Base-by-base conservation (phyloP, 2,888 invertebrate genomes). In the Rugalucina vietnamica region DNA sequence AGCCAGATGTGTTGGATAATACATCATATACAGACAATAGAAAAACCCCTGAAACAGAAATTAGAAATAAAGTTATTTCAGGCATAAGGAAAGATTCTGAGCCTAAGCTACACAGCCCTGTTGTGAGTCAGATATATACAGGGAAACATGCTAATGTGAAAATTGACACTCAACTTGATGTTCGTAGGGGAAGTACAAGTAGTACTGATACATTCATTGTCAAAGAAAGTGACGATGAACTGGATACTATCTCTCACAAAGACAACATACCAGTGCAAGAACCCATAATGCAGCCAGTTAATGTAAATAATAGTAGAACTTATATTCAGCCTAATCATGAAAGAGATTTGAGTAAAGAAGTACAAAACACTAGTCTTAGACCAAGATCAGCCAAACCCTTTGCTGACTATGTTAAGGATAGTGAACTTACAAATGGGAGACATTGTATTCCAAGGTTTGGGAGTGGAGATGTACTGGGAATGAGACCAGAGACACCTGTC, bases 131-230 rank as follows among this genome's bases (percentile, higher is more conserved):
- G 60, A 75, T 84, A 8, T 84, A 76, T 43, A 21, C 39, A 34
- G 50, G 69, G 27, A 82, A 36, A 34, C 3, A 37, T 24, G 37
- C 2, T 18, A 8, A 32, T 34, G 65, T 32, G 5, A 18, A 4
- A 21, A 24, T 21, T 65, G 34, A 32, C 21, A 24, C 14, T 3
- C 18, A 3, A 10, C 49, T 27, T 50, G 70, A 78, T 49, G 70
- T 34, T 14, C 78, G 85, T 10, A 76, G 89, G 88, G 72, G 76
- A 49, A 88, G 88, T 73, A 57, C 36, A 32, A 91, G 92, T 57
- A 93, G 93, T 82, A 91, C 91, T 2, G 93, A 92, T 43, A 93
- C 93, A 27, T 92, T 93, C 76, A 93, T 93, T 72, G 85, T 93
- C 8, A 93, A 92, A 76, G 88, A 90, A 49, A 92, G 91, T 82